Evolutionary conservation across 2,113 vertebrate genomes (phyloP).

Genomic region (Thamnaconus septentrionalis): DNA sequence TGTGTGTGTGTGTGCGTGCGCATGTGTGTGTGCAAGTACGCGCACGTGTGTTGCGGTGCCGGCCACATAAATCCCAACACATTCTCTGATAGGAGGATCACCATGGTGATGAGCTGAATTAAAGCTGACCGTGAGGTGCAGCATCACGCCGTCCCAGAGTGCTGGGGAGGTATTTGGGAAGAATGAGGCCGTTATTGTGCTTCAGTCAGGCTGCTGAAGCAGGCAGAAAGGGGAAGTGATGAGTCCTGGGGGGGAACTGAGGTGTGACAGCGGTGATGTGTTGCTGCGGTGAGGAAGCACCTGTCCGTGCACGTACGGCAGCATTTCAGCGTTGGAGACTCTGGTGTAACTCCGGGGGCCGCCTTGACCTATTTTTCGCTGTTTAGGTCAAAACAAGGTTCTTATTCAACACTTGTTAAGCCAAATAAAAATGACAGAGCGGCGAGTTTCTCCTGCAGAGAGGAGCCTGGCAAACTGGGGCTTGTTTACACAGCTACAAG

Average conservation of each 20-base stretch:
- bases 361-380: conserved; percentile 14
- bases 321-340: not conserved
- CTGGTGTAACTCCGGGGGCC: not conserved
- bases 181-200: conserved; percentile 10
- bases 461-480: not conserved
- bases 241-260: not conserved
- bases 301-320: not conserved
- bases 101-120: conserved; percentile 54
- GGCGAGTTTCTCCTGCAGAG: not conserved
- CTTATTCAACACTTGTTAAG: not conserved
- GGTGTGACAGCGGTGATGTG: conserved; percentile 13
- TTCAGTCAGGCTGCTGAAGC: conserved; percentile 23
- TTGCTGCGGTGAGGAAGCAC: conserved; percentile 32
- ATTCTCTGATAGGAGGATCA: conserved; percentile 38
- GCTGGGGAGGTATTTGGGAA: conserved; percentile 23
- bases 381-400: conserved; percentile 12
- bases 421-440: not conserved
- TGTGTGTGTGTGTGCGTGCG: too few species aligned
- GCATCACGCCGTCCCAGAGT: conserved; percentile 19
- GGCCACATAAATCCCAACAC: conserved; percentile 20
- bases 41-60: conserved; percentile 9
- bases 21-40: not conserved
- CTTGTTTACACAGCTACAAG: conserved; percentile 6
- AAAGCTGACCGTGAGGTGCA: conserved; percentile 24
- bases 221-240: not conserved